Evolutionary conservation across 2,888 invertebrate genomes (phyloP).

Genomic region (Galerucella pusilla): DNA sequence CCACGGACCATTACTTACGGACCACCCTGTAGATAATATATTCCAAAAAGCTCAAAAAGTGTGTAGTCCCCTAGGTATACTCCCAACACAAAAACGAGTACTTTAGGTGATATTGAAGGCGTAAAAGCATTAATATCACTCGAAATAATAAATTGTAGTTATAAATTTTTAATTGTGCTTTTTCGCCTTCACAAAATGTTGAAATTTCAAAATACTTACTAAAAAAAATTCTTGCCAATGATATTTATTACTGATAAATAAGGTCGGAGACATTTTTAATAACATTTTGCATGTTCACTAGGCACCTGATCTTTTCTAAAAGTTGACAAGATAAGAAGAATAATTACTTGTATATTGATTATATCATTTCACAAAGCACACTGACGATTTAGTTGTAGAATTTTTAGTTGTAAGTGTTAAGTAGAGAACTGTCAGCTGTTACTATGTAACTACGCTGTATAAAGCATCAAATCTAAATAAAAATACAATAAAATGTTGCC

Average conservation of each 20-base stretch:
- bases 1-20: no score
- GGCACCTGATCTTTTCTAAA: slow-evolving; percentile 59
- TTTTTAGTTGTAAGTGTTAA: slow-evolving; percentile 77
- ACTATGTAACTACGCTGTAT: slow-evolving; percentile 78
- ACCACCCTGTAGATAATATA: not conserved
- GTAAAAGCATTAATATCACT: not conserved
- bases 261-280: slow-evolving; percentile 54
- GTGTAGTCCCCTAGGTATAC: not conserved
- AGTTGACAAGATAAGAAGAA: slow-evolving; percentile 54
- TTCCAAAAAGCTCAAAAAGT: slow-evolving; percentile 28
- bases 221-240: slow-evolving; percentile 50
- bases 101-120: slow-evolving; percentile 30
- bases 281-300: slow-evolving; percentile 60
- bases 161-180: slow-evolving; percentile 18
- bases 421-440: slow-evolving; percentile 71
- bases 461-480: slow-evolving; percentile 72
- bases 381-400: slow-evolving; percentile 68
- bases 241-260: slow-evolving; percentile 54
- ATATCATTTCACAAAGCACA: slow-evolving; percentile 61
- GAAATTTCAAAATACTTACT: slow-evolving; percentile 26
- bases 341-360: slow-evolving; percentile 50
- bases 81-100: slow-evolving; percentile 6
- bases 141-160: not conserved
- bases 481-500: slow-evolving; percentile 78
- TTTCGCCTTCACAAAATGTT: slow-evolving; percentile 21